A percentile compares a stretch with the other conserved stretches of the same genome.
phyloP scores from a whole-genome alignment of 2,888 invertebrate genomes.

The Tholera decimalis region DNA sequence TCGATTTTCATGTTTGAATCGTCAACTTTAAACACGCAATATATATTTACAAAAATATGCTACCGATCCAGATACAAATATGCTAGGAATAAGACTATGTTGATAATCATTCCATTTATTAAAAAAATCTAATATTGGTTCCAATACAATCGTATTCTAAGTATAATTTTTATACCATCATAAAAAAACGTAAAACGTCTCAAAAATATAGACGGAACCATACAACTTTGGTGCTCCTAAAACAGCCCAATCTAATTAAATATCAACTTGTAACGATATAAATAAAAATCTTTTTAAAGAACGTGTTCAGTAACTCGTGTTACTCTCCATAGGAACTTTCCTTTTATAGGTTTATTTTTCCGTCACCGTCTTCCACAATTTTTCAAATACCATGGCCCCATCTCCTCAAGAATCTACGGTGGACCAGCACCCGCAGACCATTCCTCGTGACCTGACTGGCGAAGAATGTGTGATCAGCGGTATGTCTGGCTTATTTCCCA shows the following conservation, averaged over 20 bases:
- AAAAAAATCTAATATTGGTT: too few species aligned
- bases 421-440: slow-evolving; percentile 19
- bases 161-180: too few species aligned
- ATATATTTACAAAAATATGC: too few species aligned
- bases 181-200: too few species aligned
- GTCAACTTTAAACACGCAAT: too few species aligned
- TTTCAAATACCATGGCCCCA: slow-evolving; percentile 32
- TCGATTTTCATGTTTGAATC: too few species aligned
- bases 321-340: not conserved
- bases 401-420: slow-evolving; percentile 39
- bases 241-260: not conserved
- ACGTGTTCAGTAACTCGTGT: not conserved
- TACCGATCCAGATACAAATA: too few species aligned
- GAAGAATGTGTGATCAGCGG: slow-evolving; percentile 92
- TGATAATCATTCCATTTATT: too few species aligned
- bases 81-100: too few species aligned
- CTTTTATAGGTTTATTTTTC: not conserved
- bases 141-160: too few species aligned
- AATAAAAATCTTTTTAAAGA: not conserved
- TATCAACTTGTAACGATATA: slow-evolving; percentile 2
- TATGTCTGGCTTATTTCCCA: slow-evolving; percentile 92
- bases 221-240: not conserved
- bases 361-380: not conserved
- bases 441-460: slow-evolving; percentile 70
- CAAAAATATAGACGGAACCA: slow-evolving; percentile 20